A percentile compares a stretch with the other conserved stretches of the same genome.
These are phyloP conservation scores for Calliphora vomitoria DNA, from an alignment of 2,888 invertebrate species.

Conservation along the genomic window DNA sequence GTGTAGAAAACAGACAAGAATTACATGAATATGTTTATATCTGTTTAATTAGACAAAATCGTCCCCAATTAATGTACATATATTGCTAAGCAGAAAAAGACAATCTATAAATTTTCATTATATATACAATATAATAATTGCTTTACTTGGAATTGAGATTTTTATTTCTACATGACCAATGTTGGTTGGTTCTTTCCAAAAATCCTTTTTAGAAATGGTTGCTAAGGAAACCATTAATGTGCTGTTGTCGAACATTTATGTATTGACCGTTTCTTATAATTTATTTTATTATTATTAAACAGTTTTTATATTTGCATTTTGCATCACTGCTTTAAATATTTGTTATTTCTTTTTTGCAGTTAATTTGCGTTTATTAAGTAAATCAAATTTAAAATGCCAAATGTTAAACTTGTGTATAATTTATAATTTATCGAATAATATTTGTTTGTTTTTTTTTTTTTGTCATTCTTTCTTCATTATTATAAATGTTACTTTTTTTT, in stretches of 20 bases:
- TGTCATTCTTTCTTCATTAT: slow-evolving; percentile 17
- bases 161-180: too few species aligned
- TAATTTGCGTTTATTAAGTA: slow-evolving; percentile 70
- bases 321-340: slow-evolving; percentile 38
- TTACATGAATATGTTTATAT: too few species aligned
- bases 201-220: not conserved
- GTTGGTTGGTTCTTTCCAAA: too few species aligned
- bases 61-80: too few species aligned
- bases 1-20: too few species aligned
- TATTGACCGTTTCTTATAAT: slow-evolving; percentile 3
- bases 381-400: slow-evolving; percentile 73
- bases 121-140: too few species aligned
- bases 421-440: slow-evolving; percentile 68
- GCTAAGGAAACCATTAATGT: slow-evolving; percentile 1
- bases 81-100: too few species aligned
- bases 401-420: slow-evolving; percentile 70
- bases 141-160: too few species aligned
- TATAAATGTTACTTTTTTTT: slow-evolving; percentile 41
- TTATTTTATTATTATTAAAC: slow-evolving; percentile 19
- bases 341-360: slow-evolving; percentile 28
- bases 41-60: too few species aligned
- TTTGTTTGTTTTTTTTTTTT: slow-evolving; percentile 36
- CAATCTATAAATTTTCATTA: too few species aligned
- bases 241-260: not conserved
- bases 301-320: slow-evolving; percentile 36